Percentiles rank a stretch among this genome's conserved stretches.
These are phyloP conservation scores for Cepaea hortensis DNA, from an alignment of 2,888 invertebrate species.

Conservation along the genomic window DNA sequence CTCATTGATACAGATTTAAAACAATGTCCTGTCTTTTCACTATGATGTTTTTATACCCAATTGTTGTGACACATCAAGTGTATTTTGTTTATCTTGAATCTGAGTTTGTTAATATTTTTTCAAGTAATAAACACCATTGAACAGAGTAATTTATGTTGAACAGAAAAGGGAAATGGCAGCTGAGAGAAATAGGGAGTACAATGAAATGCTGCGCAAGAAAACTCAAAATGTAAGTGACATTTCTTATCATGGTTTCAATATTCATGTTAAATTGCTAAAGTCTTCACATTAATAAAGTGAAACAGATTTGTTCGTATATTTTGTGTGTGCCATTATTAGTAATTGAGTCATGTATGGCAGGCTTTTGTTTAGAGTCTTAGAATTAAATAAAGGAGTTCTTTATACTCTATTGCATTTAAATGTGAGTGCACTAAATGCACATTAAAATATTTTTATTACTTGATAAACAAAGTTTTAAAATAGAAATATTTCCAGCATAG, in stretches of 20 bases:
- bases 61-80: no score
- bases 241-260: neutral
- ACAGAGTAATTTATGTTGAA: neutral
- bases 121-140: neutral
- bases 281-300: neutral
- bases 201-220: conserved; percentile 48
- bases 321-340: neutral
- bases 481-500: no score
- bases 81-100: no score
- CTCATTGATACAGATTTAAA: no score
- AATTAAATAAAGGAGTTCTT: no score
- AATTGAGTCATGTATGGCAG: neutral
- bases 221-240: conserved; percentile 6
- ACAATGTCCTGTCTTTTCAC: no score
- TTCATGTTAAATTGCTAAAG: neutral
- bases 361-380: no score
- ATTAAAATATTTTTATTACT: no score
- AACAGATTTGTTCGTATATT: neutral
- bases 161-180: conserved; percentile 43
- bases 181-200: conserved; percentile 49
- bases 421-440: no score
- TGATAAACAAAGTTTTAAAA: no score
- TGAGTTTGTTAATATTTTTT: neutral
- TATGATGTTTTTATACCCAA: no score
- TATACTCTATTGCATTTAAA: no score